Conservation (phyloP, 2,888 invertebrate species). For the Cheilosia impressa region DNA sequence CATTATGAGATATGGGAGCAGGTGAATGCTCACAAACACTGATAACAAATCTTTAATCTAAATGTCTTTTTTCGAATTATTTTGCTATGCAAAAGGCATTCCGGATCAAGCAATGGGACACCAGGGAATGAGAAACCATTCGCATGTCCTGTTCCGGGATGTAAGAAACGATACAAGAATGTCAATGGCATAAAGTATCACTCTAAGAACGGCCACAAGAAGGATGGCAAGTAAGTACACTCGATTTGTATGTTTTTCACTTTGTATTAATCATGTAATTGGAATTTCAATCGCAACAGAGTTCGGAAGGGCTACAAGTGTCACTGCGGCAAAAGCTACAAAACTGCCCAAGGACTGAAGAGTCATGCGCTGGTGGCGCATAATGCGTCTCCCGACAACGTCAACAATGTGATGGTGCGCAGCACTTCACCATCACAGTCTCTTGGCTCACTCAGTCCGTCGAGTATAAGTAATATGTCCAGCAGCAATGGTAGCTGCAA, state of each 20-base stretch:
- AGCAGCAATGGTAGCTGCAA: constrained; percentile 82
- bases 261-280: constrained; percentile 4
- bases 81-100: constrained; percentile 82
- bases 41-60: constrained; percentile 76
- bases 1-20: constrained; percentile 90
- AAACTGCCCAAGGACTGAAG: constrained; percentile 91
- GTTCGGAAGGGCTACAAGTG: constrained; percentile 92
- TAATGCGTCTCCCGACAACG: constrained; percentile 81
- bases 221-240: constrained; percentile 90
- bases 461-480: constrained; percentile 83
- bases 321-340: constrained; percentile 94
- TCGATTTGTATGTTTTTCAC: background rate
- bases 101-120: constrained; percentile 84
- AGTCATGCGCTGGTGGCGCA: constrained; percentile 86
- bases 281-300: constrained; percentile 84
- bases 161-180: constrained; percentile 94
- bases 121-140: constrained; percentile 89
- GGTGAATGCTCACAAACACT: constrained; percentile 82
- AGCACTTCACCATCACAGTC: constrained; percentile 83
- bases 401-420: constrained; percentile 80
- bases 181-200: constrained; percentile 95
- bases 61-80: constrained; percentile 77
- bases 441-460: constrained; percentile 82
- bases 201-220: constrained; percentile 93
- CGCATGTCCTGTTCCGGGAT: constrained; percentile 93